Conservation (phyloP, 2,797 vertebrate genomes). For the Malacoctenus gilli region DNA sequence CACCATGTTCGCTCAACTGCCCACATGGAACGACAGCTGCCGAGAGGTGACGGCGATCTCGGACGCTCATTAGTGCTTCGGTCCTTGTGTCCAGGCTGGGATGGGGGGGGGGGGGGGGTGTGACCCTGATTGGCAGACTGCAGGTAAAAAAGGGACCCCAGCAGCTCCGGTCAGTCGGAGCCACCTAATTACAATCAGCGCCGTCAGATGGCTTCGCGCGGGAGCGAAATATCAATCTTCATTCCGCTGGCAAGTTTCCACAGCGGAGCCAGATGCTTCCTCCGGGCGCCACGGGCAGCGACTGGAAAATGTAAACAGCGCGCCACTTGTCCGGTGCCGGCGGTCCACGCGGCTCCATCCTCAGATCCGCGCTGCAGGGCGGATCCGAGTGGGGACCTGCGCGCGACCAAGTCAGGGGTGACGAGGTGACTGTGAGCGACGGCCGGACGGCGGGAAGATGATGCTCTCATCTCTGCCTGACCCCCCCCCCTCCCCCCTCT, state of each 20-base stretch:
- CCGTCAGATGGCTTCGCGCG: slow-evolving; percentile 64
- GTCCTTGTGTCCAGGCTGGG: slow-evolving; percentile 41
- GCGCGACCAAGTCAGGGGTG: too few relatives aligned
- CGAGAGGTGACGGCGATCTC: slow-evolving; percentile 9
- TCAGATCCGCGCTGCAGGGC: too few relatives aligned
- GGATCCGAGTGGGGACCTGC: too few relatives aligned
- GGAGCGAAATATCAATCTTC: slow-evolving; percentile 65
- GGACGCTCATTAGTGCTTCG: slow-evolving; percentile 40
- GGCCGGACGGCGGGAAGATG: too few relatives aligned
- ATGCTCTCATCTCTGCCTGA: too few relatives aligned
- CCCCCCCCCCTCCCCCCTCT: too few relatives aligned
- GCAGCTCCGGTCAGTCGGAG: slow-evolving; percentile 49
- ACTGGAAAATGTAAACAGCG: slow-evolving; percentile 56
- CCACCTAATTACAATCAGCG: slow-evolving; percentile 51
- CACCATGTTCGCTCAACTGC: too few relatives aligned
- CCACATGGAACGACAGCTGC: too few relatives aligned
- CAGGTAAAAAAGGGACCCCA: slow-evolving; percentile 36
- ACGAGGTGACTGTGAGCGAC: too few relatives aligned
- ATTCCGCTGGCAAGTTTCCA: slow-evolving; percentile 56
- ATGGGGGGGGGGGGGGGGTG: slow-evolving; percentile 27
- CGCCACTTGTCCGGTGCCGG: slow-evolving; percentile 37
- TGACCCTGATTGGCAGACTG: slow-evolving; percentile 33
- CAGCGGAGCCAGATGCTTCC: slow-evolving; percentile 68
- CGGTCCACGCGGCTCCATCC: slow-evolving; percentile 34
- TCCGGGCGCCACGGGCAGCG: slow-evolving; percentile 41